Percentiles rank a stretch among this genome's conserved stretches.
phyloP scores from a whole-genome alignment of 2,888 invertebrate genomes.

The Lordiphosa andalusiaca region DNA sequence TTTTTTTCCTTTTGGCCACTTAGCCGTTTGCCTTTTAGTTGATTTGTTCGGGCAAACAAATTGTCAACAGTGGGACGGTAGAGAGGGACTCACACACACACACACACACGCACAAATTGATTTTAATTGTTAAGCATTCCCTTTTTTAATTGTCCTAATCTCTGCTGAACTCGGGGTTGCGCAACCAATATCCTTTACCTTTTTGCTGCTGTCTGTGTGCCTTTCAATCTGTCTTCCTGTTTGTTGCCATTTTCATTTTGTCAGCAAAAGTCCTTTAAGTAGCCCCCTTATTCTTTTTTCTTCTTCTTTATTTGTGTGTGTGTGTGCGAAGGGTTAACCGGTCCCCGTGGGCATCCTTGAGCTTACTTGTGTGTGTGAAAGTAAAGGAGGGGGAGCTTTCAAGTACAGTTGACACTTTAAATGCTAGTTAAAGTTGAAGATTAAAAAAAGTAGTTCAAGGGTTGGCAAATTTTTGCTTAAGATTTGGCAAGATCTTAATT shows the following conservation, averaged over 20 bases:
- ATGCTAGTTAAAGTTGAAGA: constrained; percentile 47
- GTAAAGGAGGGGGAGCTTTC: constrained; percentile 19
- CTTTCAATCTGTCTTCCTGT: constrained; percentile 24
- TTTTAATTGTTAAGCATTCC: constrained; percentile 75
- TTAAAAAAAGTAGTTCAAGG: too few relatives aligned
- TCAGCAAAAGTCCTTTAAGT: constrained; percentile 72
- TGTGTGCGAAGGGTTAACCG: constrained; percentile 59
- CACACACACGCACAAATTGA: constrained; percentile 56
- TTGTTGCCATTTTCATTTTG: constrained; percentile 59
- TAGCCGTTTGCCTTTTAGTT: constrained; percentile 56
- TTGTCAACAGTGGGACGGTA: constrained; percentile 56
- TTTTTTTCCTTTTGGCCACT: constrained; percentile 34
- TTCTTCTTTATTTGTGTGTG: constrained; percentile 1
- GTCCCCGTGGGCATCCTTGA: constrained; percentile 47
- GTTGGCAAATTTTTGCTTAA: too few relatives aligned
- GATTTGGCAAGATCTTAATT: too few relatives aligned
- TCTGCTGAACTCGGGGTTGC: constrained; percentile 46
- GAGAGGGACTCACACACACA: constrained; percentile 1
- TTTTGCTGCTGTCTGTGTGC: constrained; percentile 33
- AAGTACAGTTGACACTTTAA: constrained; percentile 68
- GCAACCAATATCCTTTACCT: constrained; percentile 61
- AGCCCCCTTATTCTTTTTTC: constrained; percentile 41
- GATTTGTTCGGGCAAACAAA: constrained; percentile 71
- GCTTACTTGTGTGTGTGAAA: background rate
- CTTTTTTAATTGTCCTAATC: constrained; percentile 75